Evolutionary conservation across 1,140 invertebrate species (phyloP).

Genomic region (Aphidius ervi): DNA sequence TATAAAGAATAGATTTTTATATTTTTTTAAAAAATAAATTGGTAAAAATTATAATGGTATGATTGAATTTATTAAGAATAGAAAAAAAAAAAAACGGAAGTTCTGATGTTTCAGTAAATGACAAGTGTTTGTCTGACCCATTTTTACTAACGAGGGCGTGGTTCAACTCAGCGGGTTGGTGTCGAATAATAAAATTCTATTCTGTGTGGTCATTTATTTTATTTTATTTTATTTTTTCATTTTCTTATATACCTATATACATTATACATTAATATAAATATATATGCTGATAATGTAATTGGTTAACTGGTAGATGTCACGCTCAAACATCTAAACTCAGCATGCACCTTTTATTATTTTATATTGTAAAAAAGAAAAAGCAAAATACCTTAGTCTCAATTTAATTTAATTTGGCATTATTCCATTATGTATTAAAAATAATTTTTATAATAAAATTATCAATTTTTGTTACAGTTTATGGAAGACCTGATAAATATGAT

Average conservation of each 20-base stretch:
- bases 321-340: background rate
- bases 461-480: constrained; percentile 30
- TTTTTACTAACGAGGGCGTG: constrained; percentile 24
- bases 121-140: constrained; percentile 24
- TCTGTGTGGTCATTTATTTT: background rate
- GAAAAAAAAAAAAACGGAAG: constrained; percentile 11
- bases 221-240: background rate
- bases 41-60: background rate
- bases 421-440: too few species aligned
- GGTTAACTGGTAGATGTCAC: constrained; percentile 10
- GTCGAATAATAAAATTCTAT: constrained; percentile 5
- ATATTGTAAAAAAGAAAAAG: too few species aligned
- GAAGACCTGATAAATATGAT: constrained; percentile 25
- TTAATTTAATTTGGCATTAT: too few species aligned
- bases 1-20: too few species aligned
- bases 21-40: background rate
- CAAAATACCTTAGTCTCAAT: too few species aligned
- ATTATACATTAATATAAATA: too few species aligned
- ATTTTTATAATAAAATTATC: background rate
- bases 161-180: background rate
- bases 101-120: constrained; percentile 9
- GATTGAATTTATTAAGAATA: background rate
- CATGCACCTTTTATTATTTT: too few species aligned
- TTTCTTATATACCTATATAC: too few species aligned
- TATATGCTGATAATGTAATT: background rate